Evolutionary conservation across 2,113 vertebrate species (phyloP), one percentile per base, ranked within the genome.

Genomic region (Rallus limicola): DNA sequence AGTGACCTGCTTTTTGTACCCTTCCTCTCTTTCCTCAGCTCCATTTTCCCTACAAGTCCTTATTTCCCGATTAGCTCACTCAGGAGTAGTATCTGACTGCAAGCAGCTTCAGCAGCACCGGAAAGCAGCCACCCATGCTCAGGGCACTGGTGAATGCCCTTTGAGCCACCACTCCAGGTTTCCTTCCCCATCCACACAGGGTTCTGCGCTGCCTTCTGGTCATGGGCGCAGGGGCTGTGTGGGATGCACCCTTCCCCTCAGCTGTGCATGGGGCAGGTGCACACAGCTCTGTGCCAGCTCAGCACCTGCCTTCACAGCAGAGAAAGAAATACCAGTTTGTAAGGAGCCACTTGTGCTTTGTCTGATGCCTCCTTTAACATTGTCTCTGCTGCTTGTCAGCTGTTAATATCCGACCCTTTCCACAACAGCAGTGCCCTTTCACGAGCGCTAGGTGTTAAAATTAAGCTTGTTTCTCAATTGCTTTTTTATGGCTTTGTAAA

Each of bases 401-500:
- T 40, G 14, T 46, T 80, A 76, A 40, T 26, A 52, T 70, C 29
- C 42, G 24, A 48, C n/a, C 21, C 11, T 65, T 59, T 92, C 58
- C 56, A 31, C 78, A 55, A 11, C 26, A 78, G 38, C 14, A 46
- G 31, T 40, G 42, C 15, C 50, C 31, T 85, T 92, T 84, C 4
- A 1, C 1, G 1, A 84, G 64, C 20, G 28, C 34, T 81, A 28
- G 20, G 36, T 63, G 29, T 90, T 91, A 67, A 93, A 93, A 93
- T 93, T 60, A 93, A n/a, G 14, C 55, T 87, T 92, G 29, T 84
- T 94, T 84, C 60, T 93, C 85, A 79, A 24, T 76, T 78, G 34
- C 33, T 68, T 91, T 94, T 95, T 84, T 72, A 90, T 76, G 65
- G 64, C 77, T 96, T 95, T 95, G 36, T 94, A 44, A 69, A 96